Conservation (phyloP, 2,888 invertebrate species). For the Sminthurinus aureus region DNA sequence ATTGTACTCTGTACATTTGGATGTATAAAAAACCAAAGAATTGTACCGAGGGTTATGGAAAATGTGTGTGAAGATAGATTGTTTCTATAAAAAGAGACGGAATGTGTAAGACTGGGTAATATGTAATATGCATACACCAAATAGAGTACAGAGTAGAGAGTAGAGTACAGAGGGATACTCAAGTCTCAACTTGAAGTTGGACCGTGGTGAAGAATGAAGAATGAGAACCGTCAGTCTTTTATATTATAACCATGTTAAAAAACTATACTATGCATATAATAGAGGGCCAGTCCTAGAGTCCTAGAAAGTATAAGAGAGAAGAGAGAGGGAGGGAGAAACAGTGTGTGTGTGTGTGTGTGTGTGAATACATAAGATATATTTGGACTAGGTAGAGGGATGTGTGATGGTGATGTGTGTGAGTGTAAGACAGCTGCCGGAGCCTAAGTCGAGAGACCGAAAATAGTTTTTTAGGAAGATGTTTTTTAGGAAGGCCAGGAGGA, state of each 20-base stretch:
- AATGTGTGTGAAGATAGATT: neutral
- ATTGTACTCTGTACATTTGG: neutral
- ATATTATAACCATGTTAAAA: too few species aligned
- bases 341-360: constrained; percentile 22
- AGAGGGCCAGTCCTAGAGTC: neutral
- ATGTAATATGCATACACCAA: neutral
- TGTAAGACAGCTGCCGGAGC: constrained; percentile 37
- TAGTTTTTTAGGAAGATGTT: constrained; percentile 44
- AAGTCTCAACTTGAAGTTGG: neutral
- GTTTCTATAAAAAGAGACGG: neutral
- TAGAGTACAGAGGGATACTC: neutral
- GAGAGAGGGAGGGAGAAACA: neutral
- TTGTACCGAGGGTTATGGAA: neutral
- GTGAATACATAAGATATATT: constrained; percentile 22
- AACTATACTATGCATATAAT: neutral
- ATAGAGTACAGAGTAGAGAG: neutral
- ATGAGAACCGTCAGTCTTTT: neutral
- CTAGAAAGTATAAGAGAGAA: constrained; percentile 1
- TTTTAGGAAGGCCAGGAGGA: constrained; percentile 38
- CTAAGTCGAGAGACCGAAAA: constrained; percentile 38
- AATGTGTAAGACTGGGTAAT: neutral
- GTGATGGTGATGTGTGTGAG: neutral
- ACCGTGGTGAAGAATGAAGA: neutral
- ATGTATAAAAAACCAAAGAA: neutral
- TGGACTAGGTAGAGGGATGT: constrained; percentile 25